These are phyloP conservation scores for Psittacula echo DNA, from an alignment of 2,797 vertebrate species.

Conservation along the genomic window DNA sequence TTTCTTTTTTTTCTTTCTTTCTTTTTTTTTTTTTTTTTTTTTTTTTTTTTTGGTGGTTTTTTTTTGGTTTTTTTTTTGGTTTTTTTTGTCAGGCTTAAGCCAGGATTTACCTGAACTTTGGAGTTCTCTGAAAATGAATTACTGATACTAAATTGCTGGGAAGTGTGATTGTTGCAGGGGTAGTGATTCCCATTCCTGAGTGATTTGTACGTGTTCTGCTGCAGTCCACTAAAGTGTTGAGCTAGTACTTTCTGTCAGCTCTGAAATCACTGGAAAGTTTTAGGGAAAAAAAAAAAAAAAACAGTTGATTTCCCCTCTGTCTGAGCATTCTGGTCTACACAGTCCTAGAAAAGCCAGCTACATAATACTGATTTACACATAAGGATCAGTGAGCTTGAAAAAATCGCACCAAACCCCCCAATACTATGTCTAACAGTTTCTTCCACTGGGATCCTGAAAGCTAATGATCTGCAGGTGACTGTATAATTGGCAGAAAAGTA, in stretches of 20 bases:
- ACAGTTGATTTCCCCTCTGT: conserved; percentile 41
- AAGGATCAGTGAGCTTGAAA: conserved; percentile 6
- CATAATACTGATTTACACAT: not conserved
- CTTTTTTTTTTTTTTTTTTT: fast-evolving
- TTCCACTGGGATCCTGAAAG: conserved; percentile 32
- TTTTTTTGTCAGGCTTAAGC: not conserved
- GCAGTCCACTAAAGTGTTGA: not conserved
- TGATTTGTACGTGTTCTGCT: not conserved
- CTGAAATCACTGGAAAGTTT: not conserved
- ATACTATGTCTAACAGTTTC: not conserved
- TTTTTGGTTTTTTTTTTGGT: too few species aligned
- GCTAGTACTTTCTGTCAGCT: not conserved
- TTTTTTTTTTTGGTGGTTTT: too few species aligned
- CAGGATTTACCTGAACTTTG: not conserved
- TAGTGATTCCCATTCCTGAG: not conserved
- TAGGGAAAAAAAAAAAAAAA: not conserved
- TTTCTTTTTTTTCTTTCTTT: too few species aligned
- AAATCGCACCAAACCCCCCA: fast-evolving
- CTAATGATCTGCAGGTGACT: conserved; percentile 35
- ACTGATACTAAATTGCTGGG: fast-evolving
- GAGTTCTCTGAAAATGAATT: not conserved
- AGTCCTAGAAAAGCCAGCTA: not conserved
- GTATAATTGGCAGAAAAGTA: conserved; percentile 47
- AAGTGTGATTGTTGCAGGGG: fast-evolving
- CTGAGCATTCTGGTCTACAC: conserved; percentile 6